Evolutionary conservation across 2,113 vertebrate species (phyloP), one percentile per base, ranked within the genome.

Genomic region (Gopherus evgoodei): DNA sequence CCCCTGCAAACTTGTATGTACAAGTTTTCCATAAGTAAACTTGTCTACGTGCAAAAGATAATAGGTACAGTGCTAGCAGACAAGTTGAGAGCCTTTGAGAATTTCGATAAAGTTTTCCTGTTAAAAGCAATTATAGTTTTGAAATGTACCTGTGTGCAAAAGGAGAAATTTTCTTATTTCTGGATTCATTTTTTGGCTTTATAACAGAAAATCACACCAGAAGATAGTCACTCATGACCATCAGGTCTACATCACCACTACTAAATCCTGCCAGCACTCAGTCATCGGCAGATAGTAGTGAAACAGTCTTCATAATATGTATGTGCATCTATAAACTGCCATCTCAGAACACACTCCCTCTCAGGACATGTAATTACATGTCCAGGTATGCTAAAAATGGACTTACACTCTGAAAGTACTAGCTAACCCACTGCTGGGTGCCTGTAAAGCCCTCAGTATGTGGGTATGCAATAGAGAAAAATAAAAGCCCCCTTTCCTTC

Each of bases 341-440:
- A 84, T 85, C 86, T 79, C 1, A 2, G 52, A 87, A 84, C 8
- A 42, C 4, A 42, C 16, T 78, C 94, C 84, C 56, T 94, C 16
- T 84, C 47, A n/a, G 95, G 86, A 95, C 96, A 65, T 85, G 96
- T 95, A 85, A 91, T 95, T 94, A 96, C 92, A 92, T 47, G 96
- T 90, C 79, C 82, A 87, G 86, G 69, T 94, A 96, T 96, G 95
- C 78, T 86, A 88, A 86, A 95, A 91, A 96, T 24, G 93, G 95
- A 90, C 84, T 97, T 95, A 95, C 84, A 50, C 54, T 91, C 83
- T 44, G 2, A 14, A 93, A 95, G 62, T 83, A 50, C 50, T 79
- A 5, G 47, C 50, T 72, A 72, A 38, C 65, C 57, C 93, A 54
- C 96, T 92, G 94, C 89, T 96, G 93, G 90, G 87, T 88, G 90